Base-by-base conservation (phyloP, 2,888 invertebrate species). In the Caenorhabditis panamensis region DNA sequence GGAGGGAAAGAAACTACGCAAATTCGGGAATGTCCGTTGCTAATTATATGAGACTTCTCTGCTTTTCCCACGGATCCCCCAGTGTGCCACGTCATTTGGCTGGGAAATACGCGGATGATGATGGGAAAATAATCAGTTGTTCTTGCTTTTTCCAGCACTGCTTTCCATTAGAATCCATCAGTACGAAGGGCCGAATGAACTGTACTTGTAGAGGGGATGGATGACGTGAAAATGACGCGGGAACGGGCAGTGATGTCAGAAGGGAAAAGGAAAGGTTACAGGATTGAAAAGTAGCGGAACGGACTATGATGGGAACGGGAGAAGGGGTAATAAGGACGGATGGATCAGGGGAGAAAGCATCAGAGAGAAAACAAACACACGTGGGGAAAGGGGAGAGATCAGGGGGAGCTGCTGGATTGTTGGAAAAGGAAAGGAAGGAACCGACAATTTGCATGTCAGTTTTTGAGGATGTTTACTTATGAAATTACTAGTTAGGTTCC, bases 81-180 rank as follows among this genome's bases (percentile, higher is more conserved):
- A n/a, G n/a, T n/a, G 28, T 54, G 54, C 54, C 54, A 54, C 54
- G 54, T 54, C 54, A 54, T 54, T 28, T 41, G 41, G 13, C 13
- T 41, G 41, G 41, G 22, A 54, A 54, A 54, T 54, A 54, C 6
- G 54, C 24, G 22, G 28, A 26, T 54, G 54, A 54, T 54, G 54
- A 54, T 54, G 54, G 3, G 54, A 54, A 54, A 54, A 54, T 54
- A 54, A 54, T 54, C 54, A 54, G 54, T 51, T 51, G 5, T 51
- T 51, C 11, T 8, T 16, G 44, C 5, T 9, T n/a, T n/a, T n/a
- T n/a, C n/a, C n/a, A n/a, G n/a, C n/a, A n/a, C n/a, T n/a, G n/a
- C n/a, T n/a, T n/a, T n/a, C n/a, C n/a, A n/a, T n/a, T n/a, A n/a
- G n/a, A n/a, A n/a, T n/a, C n/a, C n/a, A n/a, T n/a, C n/a, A n/a